These are phyloP conservation scores for Galaxea fascicularis DNA, from an alignment of 92 coral and sea anemone species.

Conservation along the genomic window DNA sequence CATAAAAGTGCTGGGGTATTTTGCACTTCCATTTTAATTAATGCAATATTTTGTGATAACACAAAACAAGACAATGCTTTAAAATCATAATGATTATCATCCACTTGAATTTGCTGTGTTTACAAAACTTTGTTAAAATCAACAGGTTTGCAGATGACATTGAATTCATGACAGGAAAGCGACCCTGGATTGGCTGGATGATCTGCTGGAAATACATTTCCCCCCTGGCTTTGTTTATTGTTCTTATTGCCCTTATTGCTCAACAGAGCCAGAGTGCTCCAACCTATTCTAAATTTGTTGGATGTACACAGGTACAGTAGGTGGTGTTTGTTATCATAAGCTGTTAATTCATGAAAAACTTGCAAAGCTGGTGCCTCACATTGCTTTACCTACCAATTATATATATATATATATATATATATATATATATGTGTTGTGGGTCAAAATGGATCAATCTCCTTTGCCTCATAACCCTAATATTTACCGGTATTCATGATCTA, in stretches of 20 bases:
- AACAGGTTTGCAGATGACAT: conserved; percentile 98
- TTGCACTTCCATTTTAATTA: no score
- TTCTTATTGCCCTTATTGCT: conserved; percentile 79
- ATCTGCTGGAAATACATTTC: conserved; percentile 99
- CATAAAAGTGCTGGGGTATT: no score
- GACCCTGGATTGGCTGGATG: conserved; percentile 99
- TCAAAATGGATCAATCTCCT: no score
- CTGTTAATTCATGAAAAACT: not conserved
- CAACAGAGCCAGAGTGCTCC: conserved; percentile 83
- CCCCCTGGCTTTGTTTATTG: conserved; percentile 85
- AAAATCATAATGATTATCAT: no score
- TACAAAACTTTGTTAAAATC: not conserved
- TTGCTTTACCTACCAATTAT: no score
- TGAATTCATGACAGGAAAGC: conserved; percentile 97
- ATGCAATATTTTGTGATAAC: no score
- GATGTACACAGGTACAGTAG: conserved; percentile 92
- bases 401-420: no score
- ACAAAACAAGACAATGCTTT: no score
- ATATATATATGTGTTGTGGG: no score
- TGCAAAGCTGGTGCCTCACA: no score
- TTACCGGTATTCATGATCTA: no score
- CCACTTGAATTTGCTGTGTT: not conserved
- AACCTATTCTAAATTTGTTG: conserved; percentile 86
- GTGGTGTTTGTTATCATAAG: not conserved
- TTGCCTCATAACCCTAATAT: no score